Evolutionary conservation across 2,797 vertebrate genomes (phyloP).

Genomic region (Coregonus suidteri): DNA sequence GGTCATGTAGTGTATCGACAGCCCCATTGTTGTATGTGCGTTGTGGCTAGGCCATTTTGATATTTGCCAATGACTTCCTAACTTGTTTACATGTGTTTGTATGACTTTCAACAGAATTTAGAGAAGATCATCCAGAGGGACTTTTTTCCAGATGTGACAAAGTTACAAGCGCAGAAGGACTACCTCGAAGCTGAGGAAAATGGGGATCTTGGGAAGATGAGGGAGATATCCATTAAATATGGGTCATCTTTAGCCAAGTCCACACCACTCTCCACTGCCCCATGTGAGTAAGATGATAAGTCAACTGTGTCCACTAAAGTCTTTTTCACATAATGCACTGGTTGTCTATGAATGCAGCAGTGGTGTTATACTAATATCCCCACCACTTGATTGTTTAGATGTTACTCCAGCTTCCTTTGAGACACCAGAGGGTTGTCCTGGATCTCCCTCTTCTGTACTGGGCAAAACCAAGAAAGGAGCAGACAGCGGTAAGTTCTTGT

Average conservation of each 20-base stretch:
- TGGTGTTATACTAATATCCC: background rate
- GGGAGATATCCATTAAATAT: conserved; percentile 92
- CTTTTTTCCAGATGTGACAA: conserved; percentile 95
- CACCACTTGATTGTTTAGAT: conserved; percentile 68
- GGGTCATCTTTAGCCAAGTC: conserved; percentile 85
- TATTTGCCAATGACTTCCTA: background rate
- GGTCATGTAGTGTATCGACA: too few relatives aligned
- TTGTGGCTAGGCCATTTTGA: background rate
- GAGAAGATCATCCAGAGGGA: conserved; percentile 95
- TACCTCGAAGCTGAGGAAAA: conserved; percentile 94
- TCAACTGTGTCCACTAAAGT: background rate
- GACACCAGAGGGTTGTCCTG: conserved; percentile 84
- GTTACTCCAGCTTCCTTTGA: conserved; percentile 94
- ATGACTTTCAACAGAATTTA: conserved; percentile 75
- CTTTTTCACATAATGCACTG: background rate
- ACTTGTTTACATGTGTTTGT: background rate
- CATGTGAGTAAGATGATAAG: conserved; percentile 78
- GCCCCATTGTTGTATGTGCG: background rate
- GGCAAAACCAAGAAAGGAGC: conserved; percentile 65
- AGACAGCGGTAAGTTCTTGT: conserved; percentile 74
- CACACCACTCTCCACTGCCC: conserved; percentile 82
- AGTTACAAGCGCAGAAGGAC: conserved; percentile 91
- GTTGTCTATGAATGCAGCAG: background rate
- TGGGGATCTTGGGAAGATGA: conserved; percentile 92
- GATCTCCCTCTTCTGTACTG: conserved; percentile 69